These are phyloP conservation scores for Drosophila atroscutellata DNA, from an alignment of 2,888 invertebrate species.

Conservation along the genomic window DNA sequence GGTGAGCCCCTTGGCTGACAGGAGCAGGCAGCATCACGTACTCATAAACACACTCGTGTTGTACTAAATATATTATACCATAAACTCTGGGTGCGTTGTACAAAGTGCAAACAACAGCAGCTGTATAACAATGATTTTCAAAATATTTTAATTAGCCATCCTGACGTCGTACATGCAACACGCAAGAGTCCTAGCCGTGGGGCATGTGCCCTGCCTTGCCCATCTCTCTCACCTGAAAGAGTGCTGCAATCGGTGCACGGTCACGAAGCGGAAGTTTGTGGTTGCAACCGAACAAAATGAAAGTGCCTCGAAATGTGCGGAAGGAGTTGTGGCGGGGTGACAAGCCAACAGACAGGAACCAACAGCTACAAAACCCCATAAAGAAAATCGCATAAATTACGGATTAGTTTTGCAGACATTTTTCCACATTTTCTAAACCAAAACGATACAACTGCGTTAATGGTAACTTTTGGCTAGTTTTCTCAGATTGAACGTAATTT, in stretches of 20 bases:
- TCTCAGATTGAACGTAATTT: not conserved
- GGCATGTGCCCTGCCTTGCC: not conserved
- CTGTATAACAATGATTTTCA: conserved; percentile 44
- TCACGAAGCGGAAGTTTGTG: conserved; percentile 53
- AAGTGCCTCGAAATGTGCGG: conserved; percentile 33
- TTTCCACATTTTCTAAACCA: not conserved
- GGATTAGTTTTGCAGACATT: not conserved
- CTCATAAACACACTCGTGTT: not conserved
- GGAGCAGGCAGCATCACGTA: not conserved
- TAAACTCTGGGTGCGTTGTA: conserved; percentile 11
- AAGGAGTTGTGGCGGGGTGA: not conserved
- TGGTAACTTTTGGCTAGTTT: not conserved
- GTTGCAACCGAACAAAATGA: conserved; percentile 30
- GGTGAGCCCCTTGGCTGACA: conserved; percentile 1
- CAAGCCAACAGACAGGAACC: conserved; percentile 16
- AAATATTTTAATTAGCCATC: conserved; percentile 71
- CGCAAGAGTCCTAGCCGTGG: not conserved
- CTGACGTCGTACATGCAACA: conserved; percentile 6
- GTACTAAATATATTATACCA: conserved; percentile 21
- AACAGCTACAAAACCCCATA: conserved; percentile 16
- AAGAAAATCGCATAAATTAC: conserved; percentile 11
- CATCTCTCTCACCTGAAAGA: not conserved
- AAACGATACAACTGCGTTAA: not conserved
- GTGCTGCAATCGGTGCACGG: conserved; percentile 25
- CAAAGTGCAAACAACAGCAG: conserved; percentile 32